Base-by-base conservation (phyloP, 1,140 invertebrate species). In the Hesperophylax magnus region DNA sequence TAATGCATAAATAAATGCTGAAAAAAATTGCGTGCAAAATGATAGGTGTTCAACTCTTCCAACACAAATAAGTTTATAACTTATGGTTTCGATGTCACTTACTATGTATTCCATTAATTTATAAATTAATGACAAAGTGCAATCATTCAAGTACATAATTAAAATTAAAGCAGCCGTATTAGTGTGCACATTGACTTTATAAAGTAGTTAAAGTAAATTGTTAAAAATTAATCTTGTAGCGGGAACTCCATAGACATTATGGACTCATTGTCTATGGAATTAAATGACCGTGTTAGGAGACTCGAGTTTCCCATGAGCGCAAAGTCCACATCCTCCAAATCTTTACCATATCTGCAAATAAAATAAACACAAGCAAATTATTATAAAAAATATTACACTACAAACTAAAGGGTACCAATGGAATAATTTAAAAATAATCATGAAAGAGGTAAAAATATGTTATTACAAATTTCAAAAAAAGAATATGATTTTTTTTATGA, bases 261-360 rank as follows among this genome's bases (percentile, higher is more conserved):
- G 6, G 83, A 82, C 75, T 84, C 83, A 69, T 72, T 82, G 60
- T 84, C 83, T 47, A 79, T 69, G 22, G 83, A 84, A 79, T 79
- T 82, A 31, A 47, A 81, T 3, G 83, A 84, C 20, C 80, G 81
- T 5, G 69, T 84, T 22, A 84, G 53, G 17, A 84, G 60, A 53
- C 81, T 77, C 22, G 83, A 84, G 74, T 84, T 84, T 39, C 77
- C 79, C 83, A 84, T 82, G 17, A 84, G 24, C 15, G 77, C 78
- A 80, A 84, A 82, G 58, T 84, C 83, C 17, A 81, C 53, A 72
- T 84, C 83, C 71, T 82, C 83, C 2, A 78, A 22, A 53, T 84
- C 81, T 77, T 74, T 82, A 18, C 78, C 61, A 69, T 78, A 78
- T 69, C 83, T 84, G 52, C 27, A 81, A 83, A 52, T 76, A 53